Percentiles rank a stretch among this genome's conserved stretches.
Evolutionary conservation across 2,888 invertebrate genomes (phyloP).

Genomic region (Linhomoeus sp.): DNA sequence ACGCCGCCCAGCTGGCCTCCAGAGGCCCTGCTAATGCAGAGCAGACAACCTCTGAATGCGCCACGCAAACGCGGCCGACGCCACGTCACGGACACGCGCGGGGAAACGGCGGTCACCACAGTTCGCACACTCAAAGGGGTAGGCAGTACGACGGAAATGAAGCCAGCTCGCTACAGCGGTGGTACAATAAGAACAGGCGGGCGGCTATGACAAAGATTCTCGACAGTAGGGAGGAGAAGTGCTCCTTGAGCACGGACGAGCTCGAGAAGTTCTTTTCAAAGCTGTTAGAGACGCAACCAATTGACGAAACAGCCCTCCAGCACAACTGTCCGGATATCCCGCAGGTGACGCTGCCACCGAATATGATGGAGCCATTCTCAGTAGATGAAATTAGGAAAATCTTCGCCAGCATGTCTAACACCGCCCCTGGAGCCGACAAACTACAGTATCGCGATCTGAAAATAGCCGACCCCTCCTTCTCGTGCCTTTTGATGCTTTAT

Average conservation of each 20-base stretch:
- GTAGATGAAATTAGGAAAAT: neutral
- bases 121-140: too few species aligned
- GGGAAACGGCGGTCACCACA: too few species aligned
- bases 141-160: too few species aligned
- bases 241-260: neutral
- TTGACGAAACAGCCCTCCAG: neutral
- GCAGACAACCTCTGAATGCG: too few species aligned
- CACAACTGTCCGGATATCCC: neutral
- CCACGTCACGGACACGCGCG: too few species aligned
- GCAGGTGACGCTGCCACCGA: neutral
- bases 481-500: neutral
- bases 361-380: neutral
- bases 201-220: neutral
- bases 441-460: neutral
- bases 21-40: too few species aligned
- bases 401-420: neutral
- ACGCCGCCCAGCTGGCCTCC: too few species aligned
- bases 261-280: neutral
- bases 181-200: neutral
- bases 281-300: neutral
- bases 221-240: neutral
- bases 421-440: conserved; percentile 1
- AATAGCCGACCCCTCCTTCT: neutral
- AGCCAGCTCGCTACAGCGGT: neutral
- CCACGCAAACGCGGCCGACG: too few species aligned